phyloP scores from a whole-genome alignment of 2,888 invertebrate genomes.

The Macroteleia sp. region DNA sequence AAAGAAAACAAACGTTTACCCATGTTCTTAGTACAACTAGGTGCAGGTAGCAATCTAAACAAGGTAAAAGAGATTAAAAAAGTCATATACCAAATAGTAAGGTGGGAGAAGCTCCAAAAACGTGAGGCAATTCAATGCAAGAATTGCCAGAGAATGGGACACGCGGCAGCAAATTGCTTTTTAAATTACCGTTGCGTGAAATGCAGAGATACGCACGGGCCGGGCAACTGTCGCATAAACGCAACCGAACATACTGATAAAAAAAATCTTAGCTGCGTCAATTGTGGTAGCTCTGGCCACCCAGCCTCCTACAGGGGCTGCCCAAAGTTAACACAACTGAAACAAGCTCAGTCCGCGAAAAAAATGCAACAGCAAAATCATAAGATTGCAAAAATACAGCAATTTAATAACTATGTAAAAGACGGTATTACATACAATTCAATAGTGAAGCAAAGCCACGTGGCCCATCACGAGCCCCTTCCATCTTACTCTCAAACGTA shows the following conservation, averaged over 20 bases:
- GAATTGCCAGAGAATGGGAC: conserved; percentile 29
- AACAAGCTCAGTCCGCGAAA: not conserved
- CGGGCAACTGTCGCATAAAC: conserved; percentile 29
- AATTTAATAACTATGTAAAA: not conserved
- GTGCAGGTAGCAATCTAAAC: conserved; percentile 5
- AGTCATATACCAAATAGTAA: conserved; percentile 20
- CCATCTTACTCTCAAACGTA: too few species aligned
- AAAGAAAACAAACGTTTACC: conserved; percentile 29
- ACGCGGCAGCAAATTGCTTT: conserved; percentile 49
- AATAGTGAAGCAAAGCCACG: too few species aligned
- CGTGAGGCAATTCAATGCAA: conserved; percentile 51
- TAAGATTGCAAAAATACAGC: not conserved
- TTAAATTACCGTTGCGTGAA: conserved; percentile 51
- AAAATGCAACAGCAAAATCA: not conserved
- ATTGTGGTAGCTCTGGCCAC: conserved; percentile 35
- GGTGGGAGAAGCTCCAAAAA: conserved; percentile 48
- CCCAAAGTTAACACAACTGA: conserved; percentile 10
- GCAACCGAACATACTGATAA: not conserved
- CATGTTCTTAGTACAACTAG: conserved; percentile 54
- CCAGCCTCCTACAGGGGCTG: conserved; percentile 59
- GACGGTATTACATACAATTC: not conserved
- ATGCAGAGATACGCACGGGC: conserved; percentile 34
- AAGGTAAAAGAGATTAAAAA: conserved; percentile 26
- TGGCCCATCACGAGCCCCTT: too few species aligned
- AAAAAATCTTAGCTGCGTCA: conserved; percentile 26